A percentile compares a stretch with the other conserved stretches of the same genome.
phyloP scores from a whole-genome alignment of 2,797 vertebrate species.

The Pangasius mekongensis region DNA sequence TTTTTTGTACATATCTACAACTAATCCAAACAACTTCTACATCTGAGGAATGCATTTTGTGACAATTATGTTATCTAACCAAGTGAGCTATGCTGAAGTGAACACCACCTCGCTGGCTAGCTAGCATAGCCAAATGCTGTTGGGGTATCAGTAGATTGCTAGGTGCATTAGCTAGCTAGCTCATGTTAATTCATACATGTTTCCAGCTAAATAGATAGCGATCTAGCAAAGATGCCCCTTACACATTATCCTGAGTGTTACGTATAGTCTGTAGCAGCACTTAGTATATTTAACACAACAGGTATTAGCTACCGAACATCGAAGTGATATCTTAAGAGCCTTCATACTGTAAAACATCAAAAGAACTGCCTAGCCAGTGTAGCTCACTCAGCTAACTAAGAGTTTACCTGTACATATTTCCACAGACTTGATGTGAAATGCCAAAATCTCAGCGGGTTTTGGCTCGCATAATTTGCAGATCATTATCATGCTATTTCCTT shows the following conservation, averaged over 20 bases:
- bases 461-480: neutral
- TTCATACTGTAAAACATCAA: neutral
- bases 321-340: neutral
- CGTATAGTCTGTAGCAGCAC: neutral
- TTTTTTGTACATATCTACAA: neutral
- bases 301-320: neutral
- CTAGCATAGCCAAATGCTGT: neutral
- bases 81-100: neutral
- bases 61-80: neutral
- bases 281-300: neutral
- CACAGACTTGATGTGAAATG: neutral
- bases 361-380: neutral
- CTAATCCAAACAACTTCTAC: neutral
- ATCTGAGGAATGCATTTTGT: neutral
- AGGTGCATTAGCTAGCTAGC: neutral
- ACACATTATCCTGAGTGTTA: neutral
- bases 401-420: neutral
- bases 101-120: neutral
- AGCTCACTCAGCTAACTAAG: neutral
- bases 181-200: neutral
- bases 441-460: neutral
- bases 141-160: neutral
- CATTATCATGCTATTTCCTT: neutral
- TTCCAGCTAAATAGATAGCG: neutral
- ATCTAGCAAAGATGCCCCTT: neutral